Conservation (phyloP, 1,140 invertebrate genomes). For the Euwallacea similis region DNA sequence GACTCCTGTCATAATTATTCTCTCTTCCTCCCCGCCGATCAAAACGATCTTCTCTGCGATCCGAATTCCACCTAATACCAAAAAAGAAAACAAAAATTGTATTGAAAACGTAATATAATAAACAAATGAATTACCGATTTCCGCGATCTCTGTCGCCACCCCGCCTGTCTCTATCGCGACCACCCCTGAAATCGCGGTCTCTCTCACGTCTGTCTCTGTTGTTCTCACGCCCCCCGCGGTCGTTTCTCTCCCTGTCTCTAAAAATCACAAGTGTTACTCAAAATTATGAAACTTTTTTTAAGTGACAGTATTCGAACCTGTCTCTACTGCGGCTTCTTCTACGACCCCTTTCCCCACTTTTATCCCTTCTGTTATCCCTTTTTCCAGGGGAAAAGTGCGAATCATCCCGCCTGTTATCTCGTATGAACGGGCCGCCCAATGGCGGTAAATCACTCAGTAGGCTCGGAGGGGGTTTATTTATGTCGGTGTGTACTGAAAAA, state of each 20-base stretch:
- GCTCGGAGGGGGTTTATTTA: constrained; percentile 24
- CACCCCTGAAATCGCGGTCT: constrained; percentile 41
- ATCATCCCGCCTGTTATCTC: constrained; percentile 22
- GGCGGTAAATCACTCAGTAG: constrained; percentile 46
- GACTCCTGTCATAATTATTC: constrained; percentile 9
- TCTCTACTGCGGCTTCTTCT: constrained; percentile 43
- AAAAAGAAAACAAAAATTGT: constrained; percentile 1
- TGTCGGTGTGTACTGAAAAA: background rate
- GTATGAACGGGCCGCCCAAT: constrained; percentile 45
- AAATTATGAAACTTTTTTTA: too few relatives aligned
- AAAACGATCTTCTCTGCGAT: constrained; percentile 46
- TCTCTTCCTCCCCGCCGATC: constrained; percentile 30
- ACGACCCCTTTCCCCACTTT: constrained; percentile 46
- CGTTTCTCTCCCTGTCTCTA: constrained; percentile 48
- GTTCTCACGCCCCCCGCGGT: constrained; percentile 41
- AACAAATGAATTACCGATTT: constrained; percentile 14
- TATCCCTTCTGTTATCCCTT: constrained; percentile 47
- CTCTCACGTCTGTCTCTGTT: constrained; percentile 48
- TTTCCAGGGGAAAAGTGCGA: constrained; percentile 19
- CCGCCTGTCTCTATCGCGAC: constrained; percentile 45
- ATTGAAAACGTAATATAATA: background rate
- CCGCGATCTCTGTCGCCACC: constrained; percentile 37
- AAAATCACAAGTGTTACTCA: background rate
- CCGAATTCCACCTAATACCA: constrained; percentile 7
- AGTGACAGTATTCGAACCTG: constrained; percentile 6